A percentile compares a stretch with the other conserved stretches of the same genome.
Conservation (phyloP, 2,888 invertebrate species). For the Pteria penguin region DNA sequence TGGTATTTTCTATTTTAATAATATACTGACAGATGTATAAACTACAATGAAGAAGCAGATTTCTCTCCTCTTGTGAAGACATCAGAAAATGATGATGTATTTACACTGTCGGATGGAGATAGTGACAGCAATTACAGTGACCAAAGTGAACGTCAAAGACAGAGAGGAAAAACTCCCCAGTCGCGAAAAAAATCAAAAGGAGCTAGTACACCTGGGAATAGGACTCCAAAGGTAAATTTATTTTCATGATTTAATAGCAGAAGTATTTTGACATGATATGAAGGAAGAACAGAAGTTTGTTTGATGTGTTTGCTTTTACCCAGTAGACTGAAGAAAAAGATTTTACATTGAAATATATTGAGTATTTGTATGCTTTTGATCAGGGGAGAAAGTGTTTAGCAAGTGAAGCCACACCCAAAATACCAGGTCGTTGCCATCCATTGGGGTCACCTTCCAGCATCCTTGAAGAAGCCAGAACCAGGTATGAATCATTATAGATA, state of each 20-base stretch:
- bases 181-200: not conserved
- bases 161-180: not conserved
- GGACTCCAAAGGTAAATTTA: not conserved
- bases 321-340: too few species aligned
- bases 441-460: conserved; percentile 65
- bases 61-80: conserved; percentile 14
- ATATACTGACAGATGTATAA: conserved; percentile 9
- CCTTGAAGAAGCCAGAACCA: conserved; percentile 75
- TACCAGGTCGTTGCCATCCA: conserved; percentile 60
- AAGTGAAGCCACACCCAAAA: conserved; percentile 57
- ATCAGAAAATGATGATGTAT: not conserved
- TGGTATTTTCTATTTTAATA: too few species aligned
- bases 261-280: too few species aligned
- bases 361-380: not conserved
- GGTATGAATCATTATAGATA: conserved; percentile 52
- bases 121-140: conserved; percentile 16
- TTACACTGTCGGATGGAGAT: not conserved
- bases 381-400: conserved; percentile 44
- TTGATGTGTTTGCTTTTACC: too few species aligned
- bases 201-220: not conserved
- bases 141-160: not conserved
- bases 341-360: too few species aligned
- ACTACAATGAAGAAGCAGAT: conserved; percentile 21
- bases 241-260: too few species aligned
- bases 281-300: too few species aligned